Evolutionary conservation across 2,888 invertebrate genomes (phyloP), one percentile per base, ranked within the genome.

Genomic region (Helobdella robusta): DNA sequence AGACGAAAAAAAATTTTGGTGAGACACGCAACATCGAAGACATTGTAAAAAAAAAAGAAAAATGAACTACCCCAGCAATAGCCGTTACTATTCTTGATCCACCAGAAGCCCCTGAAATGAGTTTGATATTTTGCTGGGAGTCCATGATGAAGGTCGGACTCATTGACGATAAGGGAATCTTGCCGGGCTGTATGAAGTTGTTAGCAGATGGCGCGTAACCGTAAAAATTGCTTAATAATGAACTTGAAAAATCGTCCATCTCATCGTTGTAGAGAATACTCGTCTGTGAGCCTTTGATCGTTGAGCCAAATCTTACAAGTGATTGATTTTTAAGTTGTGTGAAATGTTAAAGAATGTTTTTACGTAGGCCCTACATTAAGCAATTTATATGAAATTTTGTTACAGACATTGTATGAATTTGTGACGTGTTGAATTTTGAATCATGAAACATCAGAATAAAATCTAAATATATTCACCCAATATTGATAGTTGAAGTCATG

Each of bases 211-310:
- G 87, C 25, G 75, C 74, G 56, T 80, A 74, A 8, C 80, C 81
- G 68, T 77, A 81, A 36, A 65, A 66, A 64, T 77, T 77, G 23
- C 73, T 73, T 64, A 75, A 74, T 28, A 76, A 68, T 72, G 68
- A 66, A 1, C 86, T 83, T 0, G 88, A 86, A 79, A 95, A 97
- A 77, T 92, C 91, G 73, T 91, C 89, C 90, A 92, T 91, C 75
- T 88, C 87, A 73, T 89, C 86, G 79, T 91, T 92, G 79, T 91
- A 86, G n/a, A 95, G 82, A 28, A 97, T 88, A 0, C 94, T 95
- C 5, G 79, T 77, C 23, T 71, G 64, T 18, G 56, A 64, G 8
- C 79, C 79, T 36, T 73, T 64, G 2, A 75, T 71, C 67, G 86
- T 86, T 23, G 88, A 84, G 0, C 94, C 94, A 56, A 56, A 56